A percentile compares a stretch with the other conserved stretches of the same genome.
Conservation (phyloP, 2,888 invertebrate genomes). For the Luffia ferchaultella region DNA sequence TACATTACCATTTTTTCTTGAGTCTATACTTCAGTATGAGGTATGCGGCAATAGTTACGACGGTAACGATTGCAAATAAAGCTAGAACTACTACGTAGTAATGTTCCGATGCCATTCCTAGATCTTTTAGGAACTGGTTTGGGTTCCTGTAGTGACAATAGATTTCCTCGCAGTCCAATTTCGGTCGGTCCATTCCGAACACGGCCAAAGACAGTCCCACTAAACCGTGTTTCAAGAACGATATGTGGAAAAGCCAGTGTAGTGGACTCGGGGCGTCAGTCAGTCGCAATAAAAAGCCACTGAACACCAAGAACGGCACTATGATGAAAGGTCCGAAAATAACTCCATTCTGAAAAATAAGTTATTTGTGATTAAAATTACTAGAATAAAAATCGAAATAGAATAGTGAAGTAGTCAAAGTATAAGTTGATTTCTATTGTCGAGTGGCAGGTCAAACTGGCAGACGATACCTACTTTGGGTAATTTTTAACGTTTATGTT, state of each 20-base stretch:
- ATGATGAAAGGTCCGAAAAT: conserved; percentile 89
- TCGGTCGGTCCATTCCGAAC: conserved; percentile 81
- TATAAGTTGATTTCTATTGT: background rate
- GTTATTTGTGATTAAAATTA: conserved; percentile 11
- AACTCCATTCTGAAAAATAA: conserved; percentile 79
- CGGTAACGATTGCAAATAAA: conserved; percentile 69
- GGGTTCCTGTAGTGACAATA: conserved; percentile 82
- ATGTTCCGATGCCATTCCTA: conserved; percentile 73
- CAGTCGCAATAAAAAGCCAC: conserved; percentile 90
- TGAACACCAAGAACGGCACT: conserved; percentile 89
- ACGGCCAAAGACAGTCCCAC: conserved; percentile 84
- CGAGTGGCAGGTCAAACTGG: background rate
- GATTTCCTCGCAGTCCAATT: conserved; percentile 75
- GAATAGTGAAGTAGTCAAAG: conserved; percentile 4
- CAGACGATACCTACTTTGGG: background rate
- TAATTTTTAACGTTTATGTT: too few relatives aligned
- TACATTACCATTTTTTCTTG: conserved; percentile 54
- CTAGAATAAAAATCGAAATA: background rate
- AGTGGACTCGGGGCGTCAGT: conserved; percentile 80
- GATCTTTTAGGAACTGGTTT: conserved; percentile 74
- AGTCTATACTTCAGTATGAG: conserved; percentile 72
- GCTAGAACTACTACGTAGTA: conserved; percentile 73
- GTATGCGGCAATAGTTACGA: conserved; percentile 72
- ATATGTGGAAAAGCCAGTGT: conserved; percentile 87
- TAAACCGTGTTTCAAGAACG: conserved; percentile 89